Conservation (phyloP, 2,113 vertebrate species). For the Pygoscelis antarcticus region DNA sequence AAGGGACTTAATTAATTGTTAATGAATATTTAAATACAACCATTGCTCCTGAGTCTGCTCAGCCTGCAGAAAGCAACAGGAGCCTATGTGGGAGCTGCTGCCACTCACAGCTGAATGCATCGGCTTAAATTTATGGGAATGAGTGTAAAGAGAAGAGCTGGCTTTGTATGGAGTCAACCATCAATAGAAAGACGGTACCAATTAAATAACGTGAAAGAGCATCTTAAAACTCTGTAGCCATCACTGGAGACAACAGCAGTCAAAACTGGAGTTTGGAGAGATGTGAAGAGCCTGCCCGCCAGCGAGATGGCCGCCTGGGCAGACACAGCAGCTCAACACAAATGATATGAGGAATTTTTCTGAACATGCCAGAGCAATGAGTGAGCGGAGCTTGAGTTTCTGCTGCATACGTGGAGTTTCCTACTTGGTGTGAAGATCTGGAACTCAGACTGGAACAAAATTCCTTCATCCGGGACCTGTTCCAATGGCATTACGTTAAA, state of each 20-base stretch:
- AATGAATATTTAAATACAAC: neutral
- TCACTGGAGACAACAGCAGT: neutral
- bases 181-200: neutral
- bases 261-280: neutral
- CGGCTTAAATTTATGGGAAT: neutral
- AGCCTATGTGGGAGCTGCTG: neutral
- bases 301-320: accelerated
- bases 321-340: neutral
- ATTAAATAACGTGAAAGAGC: neutral
- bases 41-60: neutral
- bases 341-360: neutral
- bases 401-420: neutral
- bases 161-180: neutral
- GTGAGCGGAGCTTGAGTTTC: neutral
- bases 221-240: neutral
- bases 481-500: neutral
- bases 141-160: neutral
- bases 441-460: neutral
- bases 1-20: neutral
- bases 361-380: neutral
- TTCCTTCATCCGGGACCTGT: neutral
- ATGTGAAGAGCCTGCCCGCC: neutral
- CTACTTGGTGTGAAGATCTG: neutral
- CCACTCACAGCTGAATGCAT: neutral
- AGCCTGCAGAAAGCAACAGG: neutral